Percentiles rank a stretch among this genome's conserved stretches.
Conservation (phyloP, 2,797 vertebrate genomes). For the Trematomus bernacchii region DNA sequence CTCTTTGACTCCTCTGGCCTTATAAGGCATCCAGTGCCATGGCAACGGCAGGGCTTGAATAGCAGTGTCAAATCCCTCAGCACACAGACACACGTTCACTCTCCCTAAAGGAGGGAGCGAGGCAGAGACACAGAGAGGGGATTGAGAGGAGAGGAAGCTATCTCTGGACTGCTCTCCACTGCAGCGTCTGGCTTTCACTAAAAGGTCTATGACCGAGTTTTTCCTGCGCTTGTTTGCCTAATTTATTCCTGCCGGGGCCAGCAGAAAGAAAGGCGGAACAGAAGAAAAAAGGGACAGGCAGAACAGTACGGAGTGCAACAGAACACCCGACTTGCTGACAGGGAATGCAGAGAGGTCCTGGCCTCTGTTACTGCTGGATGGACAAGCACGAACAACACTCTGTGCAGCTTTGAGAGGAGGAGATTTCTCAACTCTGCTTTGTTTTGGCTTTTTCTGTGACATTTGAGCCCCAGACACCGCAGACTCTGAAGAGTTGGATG, state of each 20-base stretch:
- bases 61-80: conserved; percentile 92
- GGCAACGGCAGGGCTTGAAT: conserved; percentile 92
- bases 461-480: conserved; percentile 67
- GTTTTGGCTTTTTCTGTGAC: conserved; percentile 61
- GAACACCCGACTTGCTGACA: conserved; percentile 74
- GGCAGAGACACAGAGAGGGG: conserved; percentile 60
- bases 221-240: conserved; percentile 75
- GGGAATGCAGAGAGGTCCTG: conserved; percentile 77
- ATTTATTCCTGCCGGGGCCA: conserved; percentile 77
- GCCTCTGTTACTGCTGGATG: conserved; percentile 79
- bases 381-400: conserved; percentile 78
- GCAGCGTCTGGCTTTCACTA: conserved; percentile 72
- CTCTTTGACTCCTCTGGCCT: conserved; percentile 92
- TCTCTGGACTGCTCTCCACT: conserved; percentile 75
- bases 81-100: conserved; percentile 86
- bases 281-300: conserved; percentile 27
- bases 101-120: conserved; percentile 79
- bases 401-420: conserved; percentile 47
- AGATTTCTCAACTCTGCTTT: conserved; percentile 68
- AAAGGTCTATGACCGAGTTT: conserved; percentile 68
- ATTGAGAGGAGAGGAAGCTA: conserved; percentile 74
- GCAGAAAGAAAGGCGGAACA: conserved; percentile 44
- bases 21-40: conserved; percentile 91
- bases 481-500: conserved; percentile 48
- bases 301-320: conserved; percentile 74